Evolutionary conservation across 2,797 vertebrate genomes (phyloP).

Genomic region (Lepus oiostolus): DNA sequence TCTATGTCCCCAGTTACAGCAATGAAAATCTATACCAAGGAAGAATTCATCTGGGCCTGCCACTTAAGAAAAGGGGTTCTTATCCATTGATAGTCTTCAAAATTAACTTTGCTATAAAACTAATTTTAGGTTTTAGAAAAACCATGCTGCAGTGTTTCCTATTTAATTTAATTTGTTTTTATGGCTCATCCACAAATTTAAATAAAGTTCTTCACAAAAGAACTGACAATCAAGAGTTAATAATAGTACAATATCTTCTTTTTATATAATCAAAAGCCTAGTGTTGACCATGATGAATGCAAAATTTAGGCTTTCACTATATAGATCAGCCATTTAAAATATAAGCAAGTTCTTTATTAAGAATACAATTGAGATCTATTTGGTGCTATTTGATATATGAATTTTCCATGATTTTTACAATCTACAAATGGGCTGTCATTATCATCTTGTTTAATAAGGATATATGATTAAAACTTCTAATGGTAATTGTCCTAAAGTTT

Average conservation of each 20-base stretch:
- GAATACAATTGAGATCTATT: not conserved
- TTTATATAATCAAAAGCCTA: not conserved
- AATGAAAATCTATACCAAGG: conserved; percentile 70
- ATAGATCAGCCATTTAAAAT: not conserved
- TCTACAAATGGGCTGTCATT: not conserved
- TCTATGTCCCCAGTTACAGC: conserved; percentile 9
- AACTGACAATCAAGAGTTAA: not conserved
- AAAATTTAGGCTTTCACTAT: not conserved
- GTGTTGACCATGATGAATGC: not conserved
- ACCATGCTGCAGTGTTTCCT: not conserved
- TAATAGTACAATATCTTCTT: not conserved
- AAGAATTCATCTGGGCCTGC: conserved; percentile 54
- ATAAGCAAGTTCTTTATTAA: not conserved
- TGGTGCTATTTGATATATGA: not conserved
- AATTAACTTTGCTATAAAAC: conserved; percentile 57
- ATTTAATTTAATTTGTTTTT: conserved; percentile 14
- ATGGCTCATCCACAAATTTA: not conserved
- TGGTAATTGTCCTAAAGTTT: not conserved
- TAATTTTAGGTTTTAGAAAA: not conserved
- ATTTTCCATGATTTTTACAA: not conserved
- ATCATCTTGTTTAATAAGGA: not conserved
- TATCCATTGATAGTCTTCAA: conserved; percentile 22
- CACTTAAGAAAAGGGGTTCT: conserved; percentile 40
- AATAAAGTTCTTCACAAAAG: not conserved
- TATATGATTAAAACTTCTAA: not conserved